phyloP scores from a whole-genome alignment of 2,888 invertebrate genomes.

The Drosophila phalerata region DNA sequence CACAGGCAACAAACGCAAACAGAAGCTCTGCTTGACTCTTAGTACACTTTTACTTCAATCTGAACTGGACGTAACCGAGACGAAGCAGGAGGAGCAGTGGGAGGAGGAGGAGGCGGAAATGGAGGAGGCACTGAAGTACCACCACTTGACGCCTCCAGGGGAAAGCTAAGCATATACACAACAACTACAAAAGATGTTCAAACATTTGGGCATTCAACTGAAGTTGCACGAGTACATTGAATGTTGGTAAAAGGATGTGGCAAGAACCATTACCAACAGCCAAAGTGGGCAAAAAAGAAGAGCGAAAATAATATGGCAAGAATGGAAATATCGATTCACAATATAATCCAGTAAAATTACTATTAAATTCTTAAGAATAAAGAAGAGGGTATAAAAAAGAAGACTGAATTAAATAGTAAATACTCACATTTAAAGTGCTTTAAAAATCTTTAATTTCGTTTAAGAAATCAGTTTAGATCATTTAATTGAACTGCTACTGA shows the following conservation, averaged over 20 bases:
- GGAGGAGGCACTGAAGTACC: slow-evolving; percentile 10
- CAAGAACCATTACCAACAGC: background rate
- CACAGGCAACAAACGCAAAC: slow-evolving; percentile 44
- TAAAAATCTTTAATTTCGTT: too few relatives aligned
- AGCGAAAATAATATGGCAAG: background rate
- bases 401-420: background rate
- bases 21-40: slow-evolving; percentile 39
- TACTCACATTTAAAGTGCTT: too few relatives aligned
- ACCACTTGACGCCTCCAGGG: slow-evolving; percentile 16
- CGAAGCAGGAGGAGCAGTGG: background rate
- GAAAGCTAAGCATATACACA: slow-evolving; percentile 26
- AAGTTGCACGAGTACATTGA: slow-evolving; percentile 18
- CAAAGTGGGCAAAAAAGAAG: background rate
- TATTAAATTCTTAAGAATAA: background rate
- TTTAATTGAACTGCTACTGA: background rate
- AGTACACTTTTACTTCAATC: slow-evolving; percentile 44
- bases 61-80: slow-evolving; percentile 8
- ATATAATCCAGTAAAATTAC: background rate
- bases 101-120: background rate
- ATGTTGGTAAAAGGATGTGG: slow-evolving; percentile 20
- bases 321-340: slow-evolving; percentile 12
- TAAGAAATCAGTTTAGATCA: too few relatives aligned
- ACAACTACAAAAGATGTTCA: slow-evolving; percentile 55
- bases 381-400: background rate
- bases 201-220: slow-evolving; percentile 59